Conservation (phyloP, 2,113 vertebrate genomes). For the Setophaga petechia region DNA sequence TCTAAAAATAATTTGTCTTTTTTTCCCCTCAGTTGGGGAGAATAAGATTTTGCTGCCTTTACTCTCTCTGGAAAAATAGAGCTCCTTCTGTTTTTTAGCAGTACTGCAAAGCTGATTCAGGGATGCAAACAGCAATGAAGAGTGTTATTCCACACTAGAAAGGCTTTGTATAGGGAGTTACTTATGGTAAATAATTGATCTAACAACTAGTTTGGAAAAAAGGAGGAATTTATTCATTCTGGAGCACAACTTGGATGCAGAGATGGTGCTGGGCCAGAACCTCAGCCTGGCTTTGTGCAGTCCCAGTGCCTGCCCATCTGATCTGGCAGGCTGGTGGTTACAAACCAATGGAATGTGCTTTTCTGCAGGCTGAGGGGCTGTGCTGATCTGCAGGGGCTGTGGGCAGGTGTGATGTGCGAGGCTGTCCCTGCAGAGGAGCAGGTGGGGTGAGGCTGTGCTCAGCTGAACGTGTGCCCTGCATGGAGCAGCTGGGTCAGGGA, state of each 20-base stretch:
- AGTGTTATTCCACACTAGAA: neutral
- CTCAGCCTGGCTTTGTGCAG: rapidly evolving
- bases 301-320: neutral
- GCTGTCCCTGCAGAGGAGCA: neutral
- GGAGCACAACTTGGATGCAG: neutral
- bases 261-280: neutral
- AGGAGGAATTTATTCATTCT: neutral
- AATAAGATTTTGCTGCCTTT: constrained; percentile 16
- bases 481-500: neutral
- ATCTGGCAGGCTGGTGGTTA: neutral
- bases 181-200: neutral
- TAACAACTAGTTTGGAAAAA: neutral
- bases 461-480: too few species aligned
- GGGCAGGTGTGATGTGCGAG: neutral
- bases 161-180: neutral
- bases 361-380: neutral
- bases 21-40: neutral
- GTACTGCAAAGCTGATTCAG: neutral
- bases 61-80: neutral
- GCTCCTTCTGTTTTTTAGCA: neutral
- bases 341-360: neutral
- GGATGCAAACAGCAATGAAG: neutral
- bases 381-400: neutral
- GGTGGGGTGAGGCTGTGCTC: neutral
- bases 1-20: neutral